Conservation (phyloP, 2,888 invertebrate species). For the Dolichopus griseipennis region DNA sequence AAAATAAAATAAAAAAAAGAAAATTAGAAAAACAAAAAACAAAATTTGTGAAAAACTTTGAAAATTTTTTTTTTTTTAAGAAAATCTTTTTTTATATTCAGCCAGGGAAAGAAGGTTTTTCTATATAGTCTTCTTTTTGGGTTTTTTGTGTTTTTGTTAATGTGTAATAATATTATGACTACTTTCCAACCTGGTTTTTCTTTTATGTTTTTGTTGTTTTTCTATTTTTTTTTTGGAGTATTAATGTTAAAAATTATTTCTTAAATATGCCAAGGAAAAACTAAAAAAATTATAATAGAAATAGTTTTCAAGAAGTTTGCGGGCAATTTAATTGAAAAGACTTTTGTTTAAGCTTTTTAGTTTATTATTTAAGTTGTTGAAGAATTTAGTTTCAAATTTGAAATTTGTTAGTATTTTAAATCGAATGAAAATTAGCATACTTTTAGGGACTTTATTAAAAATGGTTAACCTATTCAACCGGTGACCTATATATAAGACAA, state of each 20-base stretch:
- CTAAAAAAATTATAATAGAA: not conserved
- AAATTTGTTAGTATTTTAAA: too few relatives aligned
- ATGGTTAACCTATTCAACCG: too few relatives aligned
- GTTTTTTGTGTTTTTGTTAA: not conserved
- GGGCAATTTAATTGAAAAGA: too few relatives aligned
- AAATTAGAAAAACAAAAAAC: too few relatives aligned
- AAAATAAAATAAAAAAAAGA: not conserved
- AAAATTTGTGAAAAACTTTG: not conserved
- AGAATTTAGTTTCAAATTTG: too few relatives aligned
- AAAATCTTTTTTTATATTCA: not conserved
- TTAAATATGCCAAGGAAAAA: not conserved
- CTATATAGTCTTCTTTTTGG: not conserved
- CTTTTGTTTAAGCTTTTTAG: too few relatives aligned
- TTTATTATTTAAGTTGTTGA: too few relatives aligned
- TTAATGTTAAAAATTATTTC: not conserved
- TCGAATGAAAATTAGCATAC: too few relatives aligned
- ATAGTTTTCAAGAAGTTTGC: too few relatives aligned
- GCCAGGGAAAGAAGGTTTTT: not conserved
- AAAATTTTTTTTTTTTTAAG: not conserved
- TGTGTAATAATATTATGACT: conserved; percentile 1
- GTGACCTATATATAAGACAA: too few relatives aligned
- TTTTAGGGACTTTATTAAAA: too few relatives aligned
- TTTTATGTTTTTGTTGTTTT: not conserved
- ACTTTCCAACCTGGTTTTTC: not conserved
- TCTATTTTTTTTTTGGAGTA: too few relatives aligned